These are phyloP conservation scores for Andrena camellia DNA, from an alignment of 2,888 invertebrate species.

Conservation along the genomic window DNA sequence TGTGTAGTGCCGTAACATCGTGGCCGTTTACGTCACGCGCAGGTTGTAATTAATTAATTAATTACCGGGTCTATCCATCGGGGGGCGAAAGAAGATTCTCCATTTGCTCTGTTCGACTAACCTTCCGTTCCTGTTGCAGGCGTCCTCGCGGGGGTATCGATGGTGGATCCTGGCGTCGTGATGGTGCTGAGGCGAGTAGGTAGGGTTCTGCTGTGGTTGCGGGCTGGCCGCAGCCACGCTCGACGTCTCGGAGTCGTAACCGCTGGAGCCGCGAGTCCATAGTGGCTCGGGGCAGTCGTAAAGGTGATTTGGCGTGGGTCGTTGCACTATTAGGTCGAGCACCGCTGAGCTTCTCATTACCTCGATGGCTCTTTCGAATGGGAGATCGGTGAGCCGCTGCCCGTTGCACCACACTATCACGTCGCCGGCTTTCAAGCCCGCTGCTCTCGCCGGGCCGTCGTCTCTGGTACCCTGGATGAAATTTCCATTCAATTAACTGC, in stretches of 20 bases:
- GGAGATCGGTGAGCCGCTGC: constrained; percentile 82
- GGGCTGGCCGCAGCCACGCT: constrained; percentile 79
- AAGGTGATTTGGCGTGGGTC: constrained; percentile 85
- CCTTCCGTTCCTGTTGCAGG: constrained; percentile 77
- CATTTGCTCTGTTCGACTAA: constrained; percentile 50
- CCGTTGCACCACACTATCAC: constrained; percentile 96
- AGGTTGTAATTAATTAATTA: not conserved
- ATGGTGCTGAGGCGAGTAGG: constrained; percentile 76
- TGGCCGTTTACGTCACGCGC: not conserved
- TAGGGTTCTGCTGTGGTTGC: constrained; percentile 72
- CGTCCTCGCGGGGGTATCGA: constrained; percentile 72
- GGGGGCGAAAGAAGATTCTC: not conserved
- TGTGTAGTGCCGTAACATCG: not conserved
- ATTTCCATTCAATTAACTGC: constrained; percentile 32
- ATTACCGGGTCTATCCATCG: not conserved
- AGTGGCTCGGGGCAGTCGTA: constrained; percentile 82
- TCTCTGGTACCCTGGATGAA: constrained; percentile 92
- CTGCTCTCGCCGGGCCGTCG: constrained; percentile 94
- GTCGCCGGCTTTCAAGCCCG: constrained; percentile 95
- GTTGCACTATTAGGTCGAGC: constrained; percentile 85
- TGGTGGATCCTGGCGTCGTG: constrained; percentile 67
- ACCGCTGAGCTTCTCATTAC: constrained; percentile 81
- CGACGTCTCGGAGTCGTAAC: constrained; percentile 82
- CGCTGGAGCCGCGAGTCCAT: constrained; percentile 82
- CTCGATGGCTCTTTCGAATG: constrained; percentile 83